These are phyloP conservation scores for Nymphicus hollandicus DNA, from an alignment of 2,113 vertebrate species.

Conservation along the genomic window DNA sequence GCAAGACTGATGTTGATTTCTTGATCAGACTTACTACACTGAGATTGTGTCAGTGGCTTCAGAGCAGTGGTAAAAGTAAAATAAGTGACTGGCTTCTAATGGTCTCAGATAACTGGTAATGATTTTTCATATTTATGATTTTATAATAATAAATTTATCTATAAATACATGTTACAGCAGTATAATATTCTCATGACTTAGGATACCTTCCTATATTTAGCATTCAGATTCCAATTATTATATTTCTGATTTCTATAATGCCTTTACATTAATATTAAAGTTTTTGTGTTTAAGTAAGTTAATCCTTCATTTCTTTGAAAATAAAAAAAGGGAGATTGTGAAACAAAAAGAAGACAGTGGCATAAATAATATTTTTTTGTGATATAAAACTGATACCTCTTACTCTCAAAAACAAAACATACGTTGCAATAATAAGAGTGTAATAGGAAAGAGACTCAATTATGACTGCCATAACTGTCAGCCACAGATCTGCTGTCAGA, in stretches of 20 bases:
- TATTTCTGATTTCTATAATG: neutral
- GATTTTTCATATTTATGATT: neutral
- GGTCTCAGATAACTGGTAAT: neutral
- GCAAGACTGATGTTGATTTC: neutral
- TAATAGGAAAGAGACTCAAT: neutral
- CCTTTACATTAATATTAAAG: neutral
- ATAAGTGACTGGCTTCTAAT: neutral
- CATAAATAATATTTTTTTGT: neutral
- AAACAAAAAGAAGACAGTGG: neutral
- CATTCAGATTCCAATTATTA: neutral
- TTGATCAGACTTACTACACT: neutral
- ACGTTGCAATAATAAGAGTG: neutral
- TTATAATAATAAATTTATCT: neutral
- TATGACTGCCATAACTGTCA: neutral
- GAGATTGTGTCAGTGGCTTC: neutral
- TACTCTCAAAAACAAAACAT: neutral
- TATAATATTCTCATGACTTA: neutral
- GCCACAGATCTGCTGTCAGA: neutral
- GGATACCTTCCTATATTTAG: neutral
- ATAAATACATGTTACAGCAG: neutral
- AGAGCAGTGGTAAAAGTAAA: neutral
- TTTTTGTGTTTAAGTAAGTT: neutral
- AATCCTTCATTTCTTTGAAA: neutral
- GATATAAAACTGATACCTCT: neutral
- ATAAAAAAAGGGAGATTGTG: neutral